phyloP scores from a whole-genome alignment of 2,113 vertebrate genomes.

The Pterocles orientalis region DNA sequence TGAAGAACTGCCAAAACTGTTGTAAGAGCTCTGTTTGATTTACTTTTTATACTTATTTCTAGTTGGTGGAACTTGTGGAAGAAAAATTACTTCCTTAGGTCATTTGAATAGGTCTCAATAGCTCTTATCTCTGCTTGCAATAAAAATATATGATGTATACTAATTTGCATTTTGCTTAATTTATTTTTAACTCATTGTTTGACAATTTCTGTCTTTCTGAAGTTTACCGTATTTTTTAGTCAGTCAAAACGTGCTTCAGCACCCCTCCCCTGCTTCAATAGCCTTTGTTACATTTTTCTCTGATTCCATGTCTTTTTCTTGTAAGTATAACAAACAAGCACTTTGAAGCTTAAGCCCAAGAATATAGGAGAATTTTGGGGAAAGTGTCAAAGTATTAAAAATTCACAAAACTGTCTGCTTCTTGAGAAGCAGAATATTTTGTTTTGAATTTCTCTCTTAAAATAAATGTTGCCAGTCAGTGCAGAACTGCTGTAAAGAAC shows the following conservation, averaged over 20 bases:
- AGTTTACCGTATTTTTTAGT: not conserved
- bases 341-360: not conserved
- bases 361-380: not conserved
- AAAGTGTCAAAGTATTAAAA: not conserved
- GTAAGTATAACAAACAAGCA: not conserved
- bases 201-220: not conserved
- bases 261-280: not conserved
- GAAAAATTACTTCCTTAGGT: not conserved
- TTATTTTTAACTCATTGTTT: not conserved
- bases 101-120: not conserved
- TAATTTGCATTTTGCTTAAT: not conserved
- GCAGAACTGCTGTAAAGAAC: not conserved
- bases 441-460: not conserved
- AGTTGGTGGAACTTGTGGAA: not conserved
- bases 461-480: not conserved
- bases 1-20: constrained; percentile 17
- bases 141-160: not conserved
- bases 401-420: not conserved
- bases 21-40: not conserved
- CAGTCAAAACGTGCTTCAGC: not conserved
- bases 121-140: not conserved
- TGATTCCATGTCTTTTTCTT: not conserved
- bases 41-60: not conserved
- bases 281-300: not conserved
- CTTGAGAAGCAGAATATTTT: not conserved